Base-by-base conservation (phyloP, 2,888 invertebrate species). In the Lasioglossum pauxillum region DNA sequence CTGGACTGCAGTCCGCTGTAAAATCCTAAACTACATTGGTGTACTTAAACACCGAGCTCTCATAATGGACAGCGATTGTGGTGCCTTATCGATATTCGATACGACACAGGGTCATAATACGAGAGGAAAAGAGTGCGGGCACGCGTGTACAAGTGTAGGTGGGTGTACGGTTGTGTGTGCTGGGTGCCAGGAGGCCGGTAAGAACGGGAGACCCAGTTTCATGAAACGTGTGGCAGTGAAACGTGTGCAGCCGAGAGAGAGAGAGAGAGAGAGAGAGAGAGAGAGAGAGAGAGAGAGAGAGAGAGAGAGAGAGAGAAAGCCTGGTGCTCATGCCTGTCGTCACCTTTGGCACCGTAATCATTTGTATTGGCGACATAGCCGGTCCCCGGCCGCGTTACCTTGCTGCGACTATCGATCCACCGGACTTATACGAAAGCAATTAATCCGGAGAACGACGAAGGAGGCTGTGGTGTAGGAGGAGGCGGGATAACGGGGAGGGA, bases 361-460 rank as follows among this genome's bases (percentile, higher is more conserved):
- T 83, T 87, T 83, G 75, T 89, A 89, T 71, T 31, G 72, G 74
- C 69, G 75, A 69, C 57, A 27, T 31, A 31, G 72, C 38, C 64
- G 75, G 35, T 72, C 35, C 7, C 64, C 71, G 27, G 16, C 69
- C 72, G 57, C 73, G 41, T 72, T 46, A 8, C 69, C 69, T 31
- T 44, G 57, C 67, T 72, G 69, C 72, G 35, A n/a, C 79, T 83
- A 83, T 85, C 81, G 85, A 87, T 90, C 80, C 67, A 49, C 46
- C 27, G 82, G 83, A 89, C 82, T 90, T 88, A 88, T 91, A 88
- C 89, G 89, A 90, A 90, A 85, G 92, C 92, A 91, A 92, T 92
- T 92, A 92, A 92, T 92, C 85, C 88, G 75, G 46, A 73, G 80
- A 60, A 72, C 53, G 76, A 75, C 69, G 82, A 84, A 90, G 75